phyloP scores from a whole-genome alignment of 2,888 invertebrate genomes.

The Hypselothyrea guttata region DNA sequence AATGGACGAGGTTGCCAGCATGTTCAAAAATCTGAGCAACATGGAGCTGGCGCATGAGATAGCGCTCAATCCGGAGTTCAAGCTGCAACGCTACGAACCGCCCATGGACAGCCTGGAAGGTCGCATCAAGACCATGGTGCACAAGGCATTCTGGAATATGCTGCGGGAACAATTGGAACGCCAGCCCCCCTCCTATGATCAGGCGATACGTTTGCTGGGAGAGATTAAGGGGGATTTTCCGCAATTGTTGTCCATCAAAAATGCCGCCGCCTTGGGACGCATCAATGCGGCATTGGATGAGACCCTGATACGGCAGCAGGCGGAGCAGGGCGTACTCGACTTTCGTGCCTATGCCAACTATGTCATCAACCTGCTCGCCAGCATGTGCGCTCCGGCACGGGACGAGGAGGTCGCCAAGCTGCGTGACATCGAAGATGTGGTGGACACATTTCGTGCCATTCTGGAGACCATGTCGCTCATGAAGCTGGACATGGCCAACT shows the following conservation, averaged over 20 bases:
- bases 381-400: slow-evolving; percentile 95
- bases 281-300: slow-evolving; percentile 94
- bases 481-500: slow-evolving; percentile 98
- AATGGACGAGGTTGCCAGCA: slow-evolving; percentile 80
- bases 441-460: slow-evolving; percentile 91
- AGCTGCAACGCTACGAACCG: slow-evolving; percentile 90
- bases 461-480: slow-evolving; percentile 93
- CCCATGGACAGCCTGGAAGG: slow-evolving; percentile 90
- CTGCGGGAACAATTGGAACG: slow-evolving; percentile 89
- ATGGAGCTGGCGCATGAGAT: slow-evolving; percentile 99
- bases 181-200: slow-evolving; percentile 92
- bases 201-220: slow-evolving; percentile 91
- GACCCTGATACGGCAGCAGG: slow-evolving; percentile 93
- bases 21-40: slow-evolving; percentile 85
- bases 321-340: slow-evolving; percentile 91
- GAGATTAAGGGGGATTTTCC: slow-evolving; percentile 97
- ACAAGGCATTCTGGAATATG: slow-evolving; percentile 96
- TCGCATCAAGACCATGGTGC: slow-evolving; percentile 93
- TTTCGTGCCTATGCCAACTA: slow-evolving; percentile 91
- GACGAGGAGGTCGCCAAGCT: slow-evolving; percentile 94
- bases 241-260: slow-evolving; percentile 88
- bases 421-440: slow-evolving; percentile 88
- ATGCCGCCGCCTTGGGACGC: slow-evolving; percentile 76
- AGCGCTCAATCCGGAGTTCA: slow-evolving; percentile 95
- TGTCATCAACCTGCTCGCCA: slow-evolving; percentile 93